phyloP scores from a whole-genome alignment of 1,140 invertebrate species.

The Drosophila orosa region DNA sequence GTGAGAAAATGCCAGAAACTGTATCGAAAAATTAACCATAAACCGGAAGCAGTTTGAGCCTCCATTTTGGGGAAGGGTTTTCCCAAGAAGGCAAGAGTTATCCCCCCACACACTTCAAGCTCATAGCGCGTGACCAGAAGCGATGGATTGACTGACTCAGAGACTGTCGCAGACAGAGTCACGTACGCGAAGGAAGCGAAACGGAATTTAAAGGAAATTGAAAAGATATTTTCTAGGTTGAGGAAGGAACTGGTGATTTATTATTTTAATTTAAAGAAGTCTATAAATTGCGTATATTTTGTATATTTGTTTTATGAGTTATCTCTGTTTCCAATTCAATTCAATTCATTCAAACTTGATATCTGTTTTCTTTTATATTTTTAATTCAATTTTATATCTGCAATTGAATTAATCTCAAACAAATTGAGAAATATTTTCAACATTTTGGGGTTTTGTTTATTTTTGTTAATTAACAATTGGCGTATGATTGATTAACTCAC shows the following conservation, averaged over 20 bases:
- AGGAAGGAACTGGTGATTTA: neutral
- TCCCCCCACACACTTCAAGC: slow-evolving; percentile 27
- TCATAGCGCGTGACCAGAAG: slow-evolving; percentile 44
- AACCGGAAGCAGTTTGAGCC: slow-evolving; percentile 49
- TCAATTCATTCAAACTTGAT: neutral
- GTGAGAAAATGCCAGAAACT: slow-evolving; percentile 45
- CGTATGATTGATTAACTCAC: slow-evolving; percentile 14
- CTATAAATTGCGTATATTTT: neutral
- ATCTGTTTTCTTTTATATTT: neutral
- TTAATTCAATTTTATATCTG: neutral
- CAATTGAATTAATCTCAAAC: slow-evolving; percentile 6
- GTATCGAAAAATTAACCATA: slow-evolving; percentile 54
- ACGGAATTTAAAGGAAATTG: slow-evolving; percentile 16
- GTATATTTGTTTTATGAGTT: neutral
- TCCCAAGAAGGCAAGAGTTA: slow-evolving; percentile 26
- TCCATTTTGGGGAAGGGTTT: slow-evolving; percentile 24
- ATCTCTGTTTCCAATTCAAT: neutral
- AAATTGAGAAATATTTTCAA: slow-evolving; percentile 10
- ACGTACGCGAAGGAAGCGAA: slow-evolving; percentile 22
- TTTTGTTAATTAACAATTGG: slow-evolving; percentile 7
- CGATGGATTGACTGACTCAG: slow-evolving; percentile 1
- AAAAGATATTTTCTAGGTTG: slow-evolving; percentile 32
- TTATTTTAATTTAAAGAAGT: neutral
- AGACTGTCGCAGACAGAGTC: slow-evolving; percentile 26
- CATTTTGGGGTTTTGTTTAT: neutral